Conservation (phyloP, 1,140 invertebrate species). For the Octopus sinensis region DNA sequence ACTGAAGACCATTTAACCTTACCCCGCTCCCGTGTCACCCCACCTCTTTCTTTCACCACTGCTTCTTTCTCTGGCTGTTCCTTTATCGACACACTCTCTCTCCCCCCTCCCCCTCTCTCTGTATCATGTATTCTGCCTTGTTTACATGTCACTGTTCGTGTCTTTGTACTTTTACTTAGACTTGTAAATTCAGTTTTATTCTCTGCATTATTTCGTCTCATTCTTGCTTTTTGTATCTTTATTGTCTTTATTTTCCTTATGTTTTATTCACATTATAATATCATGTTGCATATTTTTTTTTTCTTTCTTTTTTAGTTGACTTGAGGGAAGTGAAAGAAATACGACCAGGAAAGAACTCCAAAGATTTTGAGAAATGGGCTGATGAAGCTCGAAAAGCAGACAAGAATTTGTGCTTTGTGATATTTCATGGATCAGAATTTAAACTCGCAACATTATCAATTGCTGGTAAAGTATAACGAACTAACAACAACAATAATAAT, state of each 20-base stretch:
- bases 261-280: too few species aligned
- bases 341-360: conserved; percentile 79
- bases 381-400: conserved; percentile 83
- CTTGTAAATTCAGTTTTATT: too few species aligned
- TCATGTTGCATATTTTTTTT: not conserved
- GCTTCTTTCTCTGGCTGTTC: not conserved
- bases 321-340: conserved; percentile 87
- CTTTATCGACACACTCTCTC: not conserved
- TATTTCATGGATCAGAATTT: conserved; percentile 88
- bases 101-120: not conserved
- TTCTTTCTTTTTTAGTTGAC: conserved; percentile 65
- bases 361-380: conserved; percentile 89
- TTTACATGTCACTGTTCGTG: too few species aligned
- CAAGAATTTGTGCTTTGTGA: conserved; percentile 77
- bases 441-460: conserved; percentile 86
- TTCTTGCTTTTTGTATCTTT: too few species aligned
- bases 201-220: too few species aligned
- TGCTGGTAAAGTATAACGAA: conserved; percentile 65
- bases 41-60: not conserved
- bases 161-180: too few species aligned
- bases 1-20: too few species aligned
- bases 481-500: too few species aligned
- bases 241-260: too few species aligned
- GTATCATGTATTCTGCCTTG: not conserved
- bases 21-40: too few species aligned